Percentiles rank a stretch among this genome's conserved stretches.
Conservation (phyloP, 2,797 vertebrate species). For the Limosa lapponica region DNA sequence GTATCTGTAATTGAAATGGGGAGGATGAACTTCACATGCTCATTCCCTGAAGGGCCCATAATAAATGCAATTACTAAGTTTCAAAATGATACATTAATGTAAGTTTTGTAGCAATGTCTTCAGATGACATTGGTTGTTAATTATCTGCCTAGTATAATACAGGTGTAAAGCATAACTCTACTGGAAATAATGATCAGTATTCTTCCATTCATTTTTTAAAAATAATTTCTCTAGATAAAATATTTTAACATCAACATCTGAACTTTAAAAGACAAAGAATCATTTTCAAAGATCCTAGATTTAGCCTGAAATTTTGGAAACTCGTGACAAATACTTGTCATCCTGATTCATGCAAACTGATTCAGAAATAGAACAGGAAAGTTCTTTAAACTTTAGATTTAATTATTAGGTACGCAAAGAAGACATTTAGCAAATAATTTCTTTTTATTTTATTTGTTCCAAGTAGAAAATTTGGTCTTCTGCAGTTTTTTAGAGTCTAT, state of each 20-base stretch:
- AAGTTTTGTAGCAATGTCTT: slow-evolving; percentile 27
- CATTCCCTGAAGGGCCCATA: background rate
- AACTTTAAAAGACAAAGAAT: background rate
- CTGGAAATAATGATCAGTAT: background rate
- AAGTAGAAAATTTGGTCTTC: background rate
- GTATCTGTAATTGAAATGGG: slow-evolving; percentile 51
- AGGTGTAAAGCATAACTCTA: background rate
- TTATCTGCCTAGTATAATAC: background rate
- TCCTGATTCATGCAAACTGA: background rate
- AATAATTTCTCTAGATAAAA: background rate
- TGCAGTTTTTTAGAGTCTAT: background rate
- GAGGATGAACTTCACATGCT: slow-evolving; percentile 20
- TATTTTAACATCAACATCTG: background rate
- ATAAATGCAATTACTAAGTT: slow-evolving; percentile 12
- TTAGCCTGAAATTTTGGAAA: background rate
- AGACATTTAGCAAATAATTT: background rate
- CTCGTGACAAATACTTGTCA: background rate
- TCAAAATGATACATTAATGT: background rate
- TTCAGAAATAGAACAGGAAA: background rate
- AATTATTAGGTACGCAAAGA: slow-evolving; percentile 1
- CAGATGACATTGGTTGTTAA: background rate
- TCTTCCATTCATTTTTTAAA: background rate
- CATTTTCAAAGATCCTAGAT: background rate
- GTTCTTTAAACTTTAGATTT: background rate
- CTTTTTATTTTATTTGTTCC: background rate